A percentile compares a stretch with the other conserved stretches of the same genome.
phyloP scores from a whole-genome alignment of 2,888 invertebrate genomes.

The Lasioglossum morio region DNA sequence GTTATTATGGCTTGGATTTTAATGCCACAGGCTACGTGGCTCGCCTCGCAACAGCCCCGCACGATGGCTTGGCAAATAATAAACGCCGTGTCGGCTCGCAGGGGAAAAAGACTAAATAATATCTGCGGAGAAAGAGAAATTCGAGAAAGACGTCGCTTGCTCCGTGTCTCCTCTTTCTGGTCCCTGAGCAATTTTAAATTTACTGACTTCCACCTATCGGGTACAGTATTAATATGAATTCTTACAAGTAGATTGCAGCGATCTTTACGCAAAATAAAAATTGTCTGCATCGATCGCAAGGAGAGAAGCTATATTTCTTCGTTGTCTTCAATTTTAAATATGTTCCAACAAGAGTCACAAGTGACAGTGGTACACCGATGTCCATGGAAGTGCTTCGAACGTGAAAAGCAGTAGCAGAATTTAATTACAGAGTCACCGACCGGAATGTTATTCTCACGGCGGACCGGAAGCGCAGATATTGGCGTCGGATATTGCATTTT shows the following conservation, averaged over 20 bases:
- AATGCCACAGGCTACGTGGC: constrained; percentile 59
- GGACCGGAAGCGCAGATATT: constrained; percentile 7
- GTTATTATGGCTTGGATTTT: constrained; percentile 75
- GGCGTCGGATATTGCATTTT: constrained; percentile 22
- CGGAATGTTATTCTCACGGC: constrained; percentile 11
- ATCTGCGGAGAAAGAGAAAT: background rate
- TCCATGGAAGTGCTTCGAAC: too few species aligned
- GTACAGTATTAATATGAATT: too few species aligned
- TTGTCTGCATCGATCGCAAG: too few species aligned
- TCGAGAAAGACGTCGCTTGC: background rate
- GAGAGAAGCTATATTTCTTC: too few species aligned
- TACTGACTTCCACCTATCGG: too few species aligned
- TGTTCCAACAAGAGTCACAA: too few species aligned
- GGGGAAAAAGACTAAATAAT: background rate
- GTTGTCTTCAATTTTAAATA: too few species aligned
- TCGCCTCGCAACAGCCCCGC: constrained; percentile 21
- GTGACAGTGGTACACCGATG: too few species aligned
- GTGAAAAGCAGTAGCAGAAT: background rate
- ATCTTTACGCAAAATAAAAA: too few species aligned
- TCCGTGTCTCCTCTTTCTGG: background rate
- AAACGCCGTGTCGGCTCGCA: background rate
- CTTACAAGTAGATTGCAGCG: too few species aligned
- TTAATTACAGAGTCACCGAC: background rate
- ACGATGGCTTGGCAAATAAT: constrained; percentile 14
- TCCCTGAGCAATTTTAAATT: background rate